A percentile compares a stretch with the other conserved stretches of the same genome.
Evolutionary conservation across 2,797 vertebrate genomes (phyloP).

Genomic region (Hephaestus fuliginosus): DNA sequence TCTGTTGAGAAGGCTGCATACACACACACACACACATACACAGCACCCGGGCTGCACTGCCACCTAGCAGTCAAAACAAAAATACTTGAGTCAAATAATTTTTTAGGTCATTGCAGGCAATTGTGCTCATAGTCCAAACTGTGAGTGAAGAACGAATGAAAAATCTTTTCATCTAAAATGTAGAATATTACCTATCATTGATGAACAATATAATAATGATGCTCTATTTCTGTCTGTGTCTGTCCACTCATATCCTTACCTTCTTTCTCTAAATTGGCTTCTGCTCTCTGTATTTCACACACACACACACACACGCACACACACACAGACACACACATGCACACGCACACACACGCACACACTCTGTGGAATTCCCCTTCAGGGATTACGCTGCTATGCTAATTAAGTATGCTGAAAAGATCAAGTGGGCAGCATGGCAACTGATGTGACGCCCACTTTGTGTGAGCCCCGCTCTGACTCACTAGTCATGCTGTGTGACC

Average conservation of each 20-base stretch:
- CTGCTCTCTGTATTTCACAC: constrained; percentile 4
- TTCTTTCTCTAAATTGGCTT: constrained; percentile 16
- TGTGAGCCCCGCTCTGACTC: constrained; percentile 58
- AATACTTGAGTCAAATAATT: constrained; percentile 19
- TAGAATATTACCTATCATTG: constrained; percentile 1
- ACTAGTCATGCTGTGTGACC: constrained; percentile 54
- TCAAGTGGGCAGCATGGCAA: constrained; percentile 61
- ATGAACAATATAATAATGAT: constrained; percentile 4
- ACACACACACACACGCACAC: constrained; percentile 10
- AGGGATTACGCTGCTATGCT: constrained; percentile 59
- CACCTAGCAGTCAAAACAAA: constrained; percentile 71
- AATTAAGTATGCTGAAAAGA: constrained; percentile 65
- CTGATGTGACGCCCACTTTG: constrained; percentile 43
- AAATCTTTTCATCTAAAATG: constrained; percentile 16
- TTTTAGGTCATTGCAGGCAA: constrained; percentile 26
- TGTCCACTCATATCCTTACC: constrained; percentile 9
- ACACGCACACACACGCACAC: constrained; percentile 15
- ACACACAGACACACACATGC: constrained; percentile 6
- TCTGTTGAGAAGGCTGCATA: constrained; percentile 38
- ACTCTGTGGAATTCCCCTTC: constrained; percentile 48
- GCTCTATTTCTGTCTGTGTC: neutral
- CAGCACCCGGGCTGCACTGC: constrained; percentile 64
- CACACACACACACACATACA: neutral
- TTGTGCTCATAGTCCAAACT: constrained; percentile 3
- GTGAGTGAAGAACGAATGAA: constrained; percentile 7